These are phyloP conservation scores for Zenarchopterus dispar DNA, from an alignment of 2,797 vertebrate species.

Conservation along the genomic window DNA sequence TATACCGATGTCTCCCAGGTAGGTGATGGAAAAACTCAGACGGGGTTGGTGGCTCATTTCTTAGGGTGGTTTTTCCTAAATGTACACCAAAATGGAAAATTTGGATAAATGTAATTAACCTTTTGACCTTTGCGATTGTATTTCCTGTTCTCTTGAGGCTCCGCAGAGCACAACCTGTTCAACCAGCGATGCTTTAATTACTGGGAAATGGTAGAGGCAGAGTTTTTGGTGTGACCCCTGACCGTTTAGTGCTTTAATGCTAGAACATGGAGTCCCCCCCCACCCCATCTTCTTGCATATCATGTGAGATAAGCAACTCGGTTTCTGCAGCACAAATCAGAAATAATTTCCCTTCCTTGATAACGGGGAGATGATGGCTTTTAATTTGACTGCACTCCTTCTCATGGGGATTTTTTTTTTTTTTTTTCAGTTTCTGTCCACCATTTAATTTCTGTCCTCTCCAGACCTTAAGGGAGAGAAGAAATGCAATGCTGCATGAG, in stretches of 20 bases:
- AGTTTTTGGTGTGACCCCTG: too few relatives aligned
- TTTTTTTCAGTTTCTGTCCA: conserved; percentile 36
- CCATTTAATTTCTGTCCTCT: conserved; percentile 47
- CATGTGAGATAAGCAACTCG: too few relatives aligned
- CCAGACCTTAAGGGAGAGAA: conserved; percentile 60
- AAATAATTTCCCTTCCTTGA: too few relatives aligned
- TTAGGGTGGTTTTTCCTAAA: conserved; percentile 67
- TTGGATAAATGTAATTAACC: conserved; percentile 81
- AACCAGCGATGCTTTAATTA: conserved; percentile 83
- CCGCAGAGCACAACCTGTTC: conserved; percentile 75
- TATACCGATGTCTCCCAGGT: conserved; percentile 73
- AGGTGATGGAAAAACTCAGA: conserved; percentile 72
- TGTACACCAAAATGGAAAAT: conserved; percentile 81
- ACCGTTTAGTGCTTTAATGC: too few relatives aligned
- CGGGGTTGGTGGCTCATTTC: conserved; percentile 62
- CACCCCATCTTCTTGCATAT: too few relatives aligned
- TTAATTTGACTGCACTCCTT: too few relatives aligned
- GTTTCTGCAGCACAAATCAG: too few relatives aligned
- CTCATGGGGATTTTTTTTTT: background rate
- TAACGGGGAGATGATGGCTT: too few relatives aligned
- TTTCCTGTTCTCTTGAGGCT: conserved; percentile 79
- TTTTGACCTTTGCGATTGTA: conserved; percentile 90
- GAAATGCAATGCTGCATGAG: conserved; percentile 75
- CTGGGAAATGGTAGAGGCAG: conserved; percentile 19
- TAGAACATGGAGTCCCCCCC: too few relatives aligned